Base-by-base conservation (phyloP, 64 coral and sea anemone species). In the Montipora capricornis region DNA sequence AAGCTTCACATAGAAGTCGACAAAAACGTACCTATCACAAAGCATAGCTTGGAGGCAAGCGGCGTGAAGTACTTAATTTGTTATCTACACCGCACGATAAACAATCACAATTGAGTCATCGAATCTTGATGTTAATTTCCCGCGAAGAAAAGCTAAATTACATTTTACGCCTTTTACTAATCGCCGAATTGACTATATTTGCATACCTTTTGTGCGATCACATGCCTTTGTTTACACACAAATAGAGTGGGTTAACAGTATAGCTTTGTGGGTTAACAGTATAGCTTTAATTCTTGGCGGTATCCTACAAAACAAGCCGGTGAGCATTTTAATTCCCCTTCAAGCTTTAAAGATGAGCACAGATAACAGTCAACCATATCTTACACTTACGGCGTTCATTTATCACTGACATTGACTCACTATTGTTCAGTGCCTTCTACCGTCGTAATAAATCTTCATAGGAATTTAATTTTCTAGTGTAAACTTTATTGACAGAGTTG, bases 171-270 rank as follows among this genome's bases (percentile, higher is more conserved):
- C 80, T 57, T 79, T 19, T 64, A 49, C 88, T 95, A 95, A 95
- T 96, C 87, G 68, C 76, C 86, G 61, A 68, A 89, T 93, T 96
- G 82, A 88, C 90, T 92, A 6, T 94, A 91, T 96, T 94, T 96
- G 91, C 91, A 96, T 96, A 94, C 74, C 80, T 67, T 84, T 91
- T 92, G 92, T 88, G 55, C 20, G 64, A 91, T 94, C 95, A 89
- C 87, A 97, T 89, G 82, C 96, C 50, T 91, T 95, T 97, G 96
- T 97, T 97, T 97, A 97, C 93, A 62, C 80, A 80, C 84, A 88
- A 87, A 92, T 29, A 92, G 84, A 97, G 80, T 92, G 89, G 84
- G 52, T 89, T 59, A 89, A 92, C 84, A 92, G 93, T 91, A 89
- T 97, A 89, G 83, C 60, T 95, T 97, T 78, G 80, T 92, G 89